Conservation (phyloP, 2,797 vertebrate genomes). For the Amblyraja radiata region DNA sequence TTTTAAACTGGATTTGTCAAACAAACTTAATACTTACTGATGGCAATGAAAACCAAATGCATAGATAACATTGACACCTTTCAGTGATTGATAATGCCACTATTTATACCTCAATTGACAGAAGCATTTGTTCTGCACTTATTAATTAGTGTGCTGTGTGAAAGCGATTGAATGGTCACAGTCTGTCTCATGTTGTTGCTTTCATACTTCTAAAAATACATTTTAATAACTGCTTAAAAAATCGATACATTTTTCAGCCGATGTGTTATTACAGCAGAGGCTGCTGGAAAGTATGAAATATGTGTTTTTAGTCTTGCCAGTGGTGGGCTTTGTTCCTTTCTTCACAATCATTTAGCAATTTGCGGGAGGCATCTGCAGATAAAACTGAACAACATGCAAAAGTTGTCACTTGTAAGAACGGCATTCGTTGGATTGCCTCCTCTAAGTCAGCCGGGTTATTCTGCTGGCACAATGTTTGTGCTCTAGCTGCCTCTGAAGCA, state of each 20-base stretch:
- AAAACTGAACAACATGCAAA: background rate
- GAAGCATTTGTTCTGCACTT: slow-evolving; percentile 3
- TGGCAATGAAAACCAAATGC: background rate
- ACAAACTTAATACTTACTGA: background rate
- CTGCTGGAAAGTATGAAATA: background rate
- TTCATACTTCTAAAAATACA: background rate
- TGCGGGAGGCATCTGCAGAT: background rate
- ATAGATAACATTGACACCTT: background rate
- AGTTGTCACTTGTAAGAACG: background rate
- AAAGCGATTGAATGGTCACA: background rate
- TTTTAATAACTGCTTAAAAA: background rate
- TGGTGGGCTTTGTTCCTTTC: background rate
- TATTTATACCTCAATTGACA: background rate
- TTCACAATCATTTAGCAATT: background rate
- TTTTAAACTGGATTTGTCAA: background rate
- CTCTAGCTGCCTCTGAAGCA: background rate
- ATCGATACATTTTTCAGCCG: background rate
- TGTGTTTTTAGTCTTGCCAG: background rate
- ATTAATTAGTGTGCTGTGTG: background rate
- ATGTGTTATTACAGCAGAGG: background rate
- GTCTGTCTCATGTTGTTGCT: background rate
- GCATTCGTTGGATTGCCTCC: background rate
- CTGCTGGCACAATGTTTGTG: background rate
- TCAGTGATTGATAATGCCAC: background rate
- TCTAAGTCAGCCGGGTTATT: background rate